Base-by-base conservation (phyloP, 1,140 invertebrate genomes). In the Forficula auricularia region DNA sequence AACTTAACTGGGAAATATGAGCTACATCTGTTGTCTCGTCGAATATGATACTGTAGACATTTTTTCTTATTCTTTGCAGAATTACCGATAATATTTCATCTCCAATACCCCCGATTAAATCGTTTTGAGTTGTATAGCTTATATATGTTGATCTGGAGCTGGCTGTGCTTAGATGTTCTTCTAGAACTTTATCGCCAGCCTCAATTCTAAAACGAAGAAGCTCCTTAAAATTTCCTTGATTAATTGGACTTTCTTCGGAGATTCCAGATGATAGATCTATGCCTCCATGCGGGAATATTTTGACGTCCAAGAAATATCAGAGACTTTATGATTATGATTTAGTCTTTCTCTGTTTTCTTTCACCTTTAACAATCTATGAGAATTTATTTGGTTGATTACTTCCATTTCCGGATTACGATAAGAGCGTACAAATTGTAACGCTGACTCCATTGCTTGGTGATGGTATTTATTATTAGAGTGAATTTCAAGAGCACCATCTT, bases 221-320 rank as follows among this genome's bases (percentile, higher is more conserved):
- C 2, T 38, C 43, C 37, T 48, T 40, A 37, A 53, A 52, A 33
- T 50, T 53, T 8, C 51, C 48, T 43, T 53, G 48, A 48, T 50
- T 43, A 32, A n/a, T 40, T 13, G 13, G 38, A 3, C 8, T 40
- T 19, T 13, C 43, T 19, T 13, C n/a, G 14, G 30, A 42, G 13
- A 19, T 46, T 19, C 10, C 13, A 9, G 15, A 46, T 43, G 30
- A 45, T 42, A 42, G 45, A 49, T n/a, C 46, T 3, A 38, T 48
- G 49, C 15, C 49, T 37, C 18, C 50, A 19, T 19, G 51, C 37
- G 34, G 50, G 18, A 34, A 51, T 46, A 14, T 48, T 45, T 41
- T 51, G 38, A 19, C 16, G n/a, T 15, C 48, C 41, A 39, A 37
- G 44, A 15, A 50, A 40, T 42, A 43, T 38, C 20, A 50, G 38